Evolutionary conservation across 2,113 vertebrate species (phyloP).

Genomic region (Aramus guarauna): DNA sequence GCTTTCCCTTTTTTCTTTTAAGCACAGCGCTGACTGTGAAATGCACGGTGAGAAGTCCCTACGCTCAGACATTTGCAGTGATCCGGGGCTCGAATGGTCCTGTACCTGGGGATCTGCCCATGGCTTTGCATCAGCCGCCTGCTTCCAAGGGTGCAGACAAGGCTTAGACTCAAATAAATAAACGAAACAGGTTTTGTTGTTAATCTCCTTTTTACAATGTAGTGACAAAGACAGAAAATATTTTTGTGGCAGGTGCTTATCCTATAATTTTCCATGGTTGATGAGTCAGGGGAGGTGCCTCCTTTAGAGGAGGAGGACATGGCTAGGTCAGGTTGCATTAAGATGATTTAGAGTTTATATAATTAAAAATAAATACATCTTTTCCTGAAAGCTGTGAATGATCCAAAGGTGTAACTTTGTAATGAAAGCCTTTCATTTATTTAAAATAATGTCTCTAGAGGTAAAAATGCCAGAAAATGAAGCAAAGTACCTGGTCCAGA

Average conservation of each 20-base stretch:
- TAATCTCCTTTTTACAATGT: constrained; percentile 11
- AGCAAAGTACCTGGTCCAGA: neutral
- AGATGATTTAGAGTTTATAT: constrained; percentile 21
- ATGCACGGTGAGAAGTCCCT: neutral
- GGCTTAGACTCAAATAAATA: neutral
- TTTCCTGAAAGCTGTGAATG: neutral
- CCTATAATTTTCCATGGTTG: constrained; percentile 33
- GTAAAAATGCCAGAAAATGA: neutral
- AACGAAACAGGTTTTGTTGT: neutral
- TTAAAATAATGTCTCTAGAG: neutral
- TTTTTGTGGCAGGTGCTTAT: constrained; percentile 29
- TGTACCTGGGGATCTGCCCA: neutral
- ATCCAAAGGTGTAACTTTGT: neutral
- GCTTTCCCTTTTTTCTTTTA: neutral
- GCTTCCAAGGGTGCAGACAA: neutral
- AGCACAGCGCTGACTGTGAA: neutral
- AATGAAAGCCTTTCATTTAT: neutral
- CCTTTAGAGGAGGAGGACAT: neutral
- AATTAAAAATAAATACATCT: constrained; percentile 20
- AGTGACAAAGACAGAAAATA: constrained; percentile 21
- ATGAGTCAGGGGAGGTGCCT: constrained; percentile 10
- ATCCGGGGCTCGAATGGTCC: neutral
- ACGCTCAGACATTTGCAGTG: fast-evolving
- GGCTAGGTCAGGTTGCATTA: constrained; percentile 4
- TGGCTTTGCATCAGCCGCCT: neutral